These are phyloP conservation scores for Caenorhabditis sp. DNA, from an alignment of 2,888 invertebrate species.

Conservation along the genomic window DNA sequence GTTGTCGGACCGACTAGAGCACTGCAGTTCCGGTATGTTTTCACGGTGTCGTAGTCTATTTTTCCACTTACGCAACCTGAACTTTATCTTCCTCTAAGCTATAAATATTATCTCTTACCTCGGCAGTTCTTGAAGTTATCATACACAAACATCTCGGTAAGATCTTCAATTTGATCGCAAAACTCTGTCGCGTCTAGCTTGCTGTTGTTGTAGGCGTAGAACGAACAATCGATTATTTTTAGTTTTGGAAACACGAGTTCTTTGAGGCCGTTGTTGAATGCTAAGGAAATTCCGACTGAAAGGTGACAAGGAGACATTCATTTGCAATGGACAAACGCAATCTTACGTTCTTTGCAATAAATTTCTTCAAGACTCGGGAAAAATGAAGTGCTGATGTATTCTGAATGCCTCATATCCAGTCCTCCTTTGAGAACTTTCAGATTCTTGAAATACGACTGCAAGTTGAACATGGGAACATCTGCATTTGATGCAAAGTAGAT, in stretches of 20 bases:
- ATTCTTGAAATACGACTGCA: slow-evolving; percentile 17
- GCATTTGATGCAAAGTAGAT: neutral
- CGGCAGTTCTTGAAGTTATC: slow-evolving; percentile 13
- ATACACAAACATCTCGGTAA: neutral
- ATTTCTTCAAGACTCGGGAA: slow-evolving; percentile 8
- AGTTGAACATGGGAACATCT: slow-evolving; percentile 13
- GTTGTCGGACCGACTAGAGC: neutral
- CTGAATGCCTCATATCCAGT: neutral
- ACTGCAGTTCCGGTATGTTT: neutral
- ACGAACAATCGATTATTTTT: neutral
- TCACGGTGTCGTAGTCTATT: neutral
- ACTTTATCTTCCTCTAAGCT: too few species aligned
- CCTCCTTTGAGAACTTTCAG: slow-evolving; percentile 23
- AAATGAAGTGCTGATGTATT: slow-evolving; percentile 24
- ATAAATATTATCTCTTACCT: neutral
- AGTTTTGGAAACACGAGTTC: neutral
- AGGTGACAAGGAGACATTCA: too few species aligned
- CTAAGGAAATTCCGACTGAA: neutral
- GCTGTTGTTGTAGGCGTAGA: slow-evolving; percentile 10
- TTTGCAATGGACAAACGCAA: too few species aligned
- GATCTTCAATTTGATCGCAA: neutral
- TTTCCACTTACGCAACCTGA: slow-evolving; percentile 6
- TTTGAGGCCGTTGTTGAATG: neutral
- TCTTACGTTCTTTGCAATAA: neutral
- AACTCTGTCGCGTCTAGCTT: neutral